These are phyloP conservation scores for Paraescarpia echinospica DNA, from an alignment of 1,140 invertebrate genomes.

Conservation along the genomic window DNA sequence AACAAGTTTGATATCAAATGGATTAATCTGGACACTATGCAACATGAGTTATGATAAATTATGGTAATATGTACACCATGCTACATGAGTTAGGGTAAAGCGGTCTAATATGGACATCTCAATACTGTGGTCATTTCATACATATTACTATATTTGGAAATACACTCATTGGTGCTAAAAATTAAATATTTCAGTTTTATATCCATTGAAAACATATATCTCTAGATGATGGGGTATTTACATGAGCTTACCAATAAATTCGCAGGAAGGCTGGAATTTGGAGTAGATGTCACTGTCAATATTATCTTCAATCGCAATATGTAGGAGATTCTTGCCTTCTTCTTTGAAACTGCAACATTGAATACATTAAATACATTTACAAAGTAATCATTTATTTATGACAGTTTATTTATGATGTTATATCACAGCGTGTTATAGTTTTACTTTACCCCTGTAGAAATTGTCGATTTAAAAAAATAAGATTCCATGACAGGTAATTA, in stretches of 20 bases:
- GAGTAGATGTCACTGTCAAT: slow-evolving; percentile 48
- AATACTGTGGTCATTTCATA: too few relatives aligned
- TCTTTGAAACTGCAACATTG: slow-evolving; percentile 41
- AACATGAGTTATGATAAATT: too few relatives aligned
- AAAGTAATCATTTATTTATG: not conserved
- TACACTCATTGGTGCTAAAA: too few relatives aligned
- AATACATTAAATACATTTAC: not conserved
- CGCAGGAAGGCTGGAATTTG: slow-evolving; percentile 48
- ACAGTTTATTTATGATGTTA: not conserved
- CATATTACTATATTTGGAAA: too few relatives aligned
- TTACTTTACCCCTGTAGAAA: not conserved
- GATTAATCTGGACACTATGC: too few relatives aligned
- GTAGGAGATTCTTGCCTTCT: slow-evolving; percentile 41
- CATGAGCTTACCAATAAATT: slow-evolving; percentile 50
- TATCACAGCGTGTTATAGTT: not conserved
- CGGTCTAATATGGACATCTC: too few relatives aligned
- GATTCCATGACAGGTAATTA: too few relatives aligned
- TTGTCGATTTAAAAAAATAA: not conserved
- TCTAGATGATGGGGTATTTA: not conserved
- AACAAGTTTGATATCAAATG: too few relatives aligned
- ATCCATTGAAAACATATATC: too few relatives aligned
- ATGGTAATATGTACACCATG: too few relatives aligned
- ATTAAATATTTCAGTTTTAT: too few relatives aligned
- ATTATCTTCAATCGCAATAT: slow-evolving; percentile 48
- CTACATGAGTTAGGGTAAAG: too few relatives aligned